These are phyloP conservation scores for Pristionchus entomophagus DNA, from an alignment of 2,888 invertebrate species.

Conservation along the genomic window DNA sequence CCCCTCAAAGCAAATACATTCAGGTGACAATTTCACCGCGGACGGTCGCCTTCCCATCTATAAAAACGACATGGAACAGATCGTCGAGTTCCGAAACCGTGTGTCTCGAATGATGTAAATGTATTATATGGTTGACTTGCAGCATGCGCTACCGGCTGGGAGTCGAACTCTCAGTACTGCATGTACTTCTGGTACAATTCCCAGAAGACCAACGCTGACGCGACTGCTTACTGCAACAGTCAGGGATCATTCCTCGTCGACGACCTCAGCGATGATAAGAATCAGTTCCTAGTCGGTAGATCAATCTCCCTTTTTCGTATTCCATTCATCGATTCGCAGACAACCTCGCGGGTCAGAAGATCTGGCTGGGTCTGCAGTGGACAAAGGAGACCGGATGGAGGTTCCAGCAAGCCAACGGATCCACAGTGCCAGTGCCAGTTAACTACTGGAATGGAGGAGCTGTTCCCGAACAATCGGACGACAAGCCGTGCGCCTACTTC, in stretches of 20 bases:
- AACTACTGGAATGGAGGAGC: conserved; percentile 8
- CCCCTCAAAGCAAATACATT: too few relatives aligned
- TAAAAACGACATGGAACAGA: conserved; percentile 7
- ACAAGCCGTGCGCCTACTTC: conserved; percentile 24
- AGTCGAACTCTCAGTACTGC: conserved; percentile 59
- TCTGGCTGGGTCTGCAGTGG: conserved; percentile 40
- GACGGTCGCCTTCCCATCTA: conserved; percentile 5
- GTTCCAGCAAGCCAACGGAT: conserved; percentile 10
- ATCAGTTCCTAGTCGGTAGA: conserved; percentile 51
- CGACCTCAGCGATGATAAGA: conserved; percentile 58
- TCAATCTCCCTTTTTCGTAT: neutral
- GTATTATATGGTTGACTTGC: neutral
- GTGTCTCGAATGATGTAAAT: neutral
- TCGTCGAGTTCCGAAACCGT: conserved; percentile 39
- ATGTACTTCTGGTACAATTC: conserved; percentile 47
- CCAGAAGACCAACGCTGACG: neutral
- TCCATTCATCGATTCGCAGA: neutral
- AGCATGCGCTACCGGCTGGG: neutral
- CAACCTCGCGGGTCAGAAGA: neutral
- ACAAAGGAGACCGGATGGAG: neutral
- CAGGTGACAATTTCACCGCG: neutral
- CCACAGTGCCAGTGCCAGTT: neutral
- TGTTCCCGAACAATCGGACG: neutral
- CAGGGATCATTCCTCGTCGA: conserved; percentile 64
- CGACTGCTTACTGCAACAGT: conserved; percentile 51